Evolutionary conservation across 1,140 invertebrate genomes (phyloP).

Genomic region (Caligus rogercresseyi): DNA sequence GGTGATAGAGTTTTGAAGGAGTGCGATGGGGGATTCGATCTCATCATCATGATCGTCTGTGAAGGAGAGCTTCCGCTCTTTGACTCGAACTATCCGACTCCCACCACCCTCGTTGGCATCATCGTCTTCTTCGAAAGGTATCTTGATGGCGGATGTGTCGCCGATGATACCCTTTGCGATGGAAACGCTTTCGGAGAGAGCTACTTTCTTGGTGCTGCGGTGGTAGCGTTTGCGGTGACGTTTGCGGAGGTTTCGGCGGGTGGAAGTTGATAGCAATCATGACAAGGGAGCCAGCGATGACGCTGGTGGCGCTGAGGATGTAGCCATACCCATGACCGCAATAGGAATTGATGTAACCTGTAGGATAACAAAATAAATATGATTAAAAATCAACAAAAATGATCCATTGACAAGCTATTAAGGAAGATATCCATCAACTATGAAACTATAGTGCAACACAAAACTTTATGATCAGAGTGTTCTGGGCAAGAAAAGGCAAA

Average conservation of each 20-base stretch:
- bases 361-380: neutral
- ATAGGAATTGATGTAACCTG: conserved; percentile 1
- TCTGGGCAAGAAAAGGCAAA: too few relatives aligned
- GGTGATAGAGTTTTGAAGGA: neutral
- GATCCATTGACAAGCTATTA: too few relatives aligned
- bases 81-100: neutral
- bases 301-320: neutral
- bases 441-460: too few relatives aligned
- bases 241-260: neutral
- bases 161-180: neutral
- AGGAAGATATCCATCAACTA: too few relatives aligned
- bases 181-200: neutral
- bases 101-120: neutral
- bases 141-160: neutral
- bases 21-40: neutral
- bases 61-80: neutral
- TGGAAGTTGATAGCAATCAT: conserved; percentile 3
- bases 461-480: too few relatives aligned
- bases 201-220: neutral
- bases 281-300: neutral
- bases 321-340: neutral
- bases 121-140: neutral
- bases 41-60: neutral
- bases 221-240: neutral
- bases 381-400: too few relatives aligned